Conservation (phyloP, 2,797 vertebrate species). For the Melopsittacus undulatus region DNA sequence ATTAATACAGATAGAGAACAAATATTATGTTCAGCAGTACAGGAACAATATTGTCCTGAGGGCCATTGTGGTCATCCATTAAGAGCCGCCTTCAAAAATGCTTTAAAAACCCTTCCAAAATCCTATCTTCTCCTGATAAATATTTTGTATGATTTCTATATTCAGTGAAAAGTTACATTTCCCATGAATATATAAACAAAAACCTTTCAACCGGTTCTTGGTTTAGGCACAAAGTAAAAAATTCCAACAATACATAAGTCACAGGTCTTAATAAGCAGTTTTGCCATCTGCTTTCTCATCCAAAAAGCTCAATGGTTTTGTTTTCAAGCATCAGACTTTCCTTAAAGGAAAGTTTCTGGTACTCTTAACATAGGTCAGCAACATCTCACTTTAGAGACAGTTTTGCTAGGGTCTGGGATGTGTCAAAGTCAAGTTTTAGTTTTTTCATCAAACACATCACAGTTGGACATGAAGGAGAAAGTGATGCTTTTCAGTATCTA, state of each 20-base stretch:
- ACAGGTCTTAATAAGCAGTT: neutral
- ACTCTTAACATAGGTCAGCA: neutral
- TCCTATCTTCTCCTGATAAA: neutral
- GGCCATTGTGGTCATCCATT: neutral
- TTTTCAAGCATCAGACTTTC: neutral
- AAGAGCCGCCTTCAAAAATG: neutral
- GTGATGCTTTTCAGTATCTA: neutral
- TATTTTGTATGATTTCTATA: neutral
- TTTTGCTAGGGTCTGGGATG: neutral
- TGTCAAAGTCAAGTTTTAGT: neutral
- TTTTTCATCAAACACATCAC: neutral
- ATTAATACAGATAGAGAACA: neutral
- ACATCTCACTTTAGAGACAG: neutral
- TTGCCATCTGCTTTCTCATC: neutral
- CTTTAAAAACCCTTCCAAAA: constrained; percentile 6
- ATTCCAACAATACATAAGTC: neutral
- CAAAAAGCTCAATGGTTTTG: neutral
- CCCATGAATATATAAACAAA: neutral
- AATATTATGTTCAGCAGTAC: neutral
- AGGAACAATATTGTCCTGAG: constrained; percentile 26
- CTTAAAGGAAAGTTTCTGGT: neutral
- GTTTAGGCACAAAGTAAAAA: neutral
- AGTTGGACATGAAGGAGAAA: neutral
- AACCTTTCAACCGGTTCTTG: neutral
- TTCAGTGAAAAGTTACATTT: neutral